Conservation (phyloP, 1,140 invertebrate species). For the Drosophila bipectinata region DNA sequence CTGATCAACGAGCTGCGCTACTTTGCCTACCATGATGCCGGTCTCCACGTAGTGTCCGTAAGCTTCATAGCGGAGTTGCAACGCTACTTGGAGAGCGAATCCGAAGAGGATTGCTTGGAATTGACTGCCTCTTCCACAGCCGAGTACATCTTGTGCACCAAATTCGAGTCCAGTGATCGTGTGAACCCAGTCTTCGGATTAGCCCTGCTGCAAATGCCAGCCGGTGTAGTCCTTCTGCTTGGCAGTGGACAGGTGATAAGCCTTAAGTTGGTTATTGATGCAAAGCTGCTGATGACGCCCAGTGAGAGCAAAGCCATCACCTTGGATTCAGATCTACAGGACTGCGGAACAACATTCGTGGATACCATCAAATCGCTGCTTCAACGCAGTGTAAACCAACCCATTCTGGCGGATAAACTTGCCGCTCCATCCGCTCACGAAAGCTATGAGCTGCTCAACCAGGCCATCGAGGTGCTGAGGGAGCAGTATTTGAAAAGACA, state of each 20-base stretch:
- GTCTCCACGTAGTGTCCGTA: constrained; percentile 91
- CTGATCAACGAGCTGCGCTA: constrained; percentile 88
- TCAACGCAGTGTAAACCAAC: constrained; percentile 89
- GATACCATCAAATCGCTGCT: constrained; percentile 89
- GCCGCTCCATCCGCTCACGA: constrained; percentile 87
- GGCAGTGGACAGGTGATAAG: constrained; percentile 86
- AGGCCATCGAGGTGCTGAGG: constrained; percentile 89
- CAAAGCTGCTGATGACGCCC: constrained; percentile 67
- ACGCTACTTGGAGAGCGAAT: constrained; percentile 86
- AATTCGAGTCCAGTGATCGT: constrained; percentile 77
- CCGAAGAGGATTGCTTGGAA: constrained; percentile 47
- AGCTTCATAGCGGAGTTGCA: constrained; percentile 89
- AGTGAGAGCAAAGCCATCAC: constrained; percentile 16
- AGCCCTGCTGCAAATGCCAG: constrained; percentile 86
- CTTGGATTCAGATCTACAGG: constrained; percentile 17
- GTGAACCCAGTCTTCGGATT: constrained; percentile 87
- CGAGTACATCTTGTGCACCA: constrained; percentile 89
- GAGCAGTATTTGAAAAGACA: constrained; percentile 90
- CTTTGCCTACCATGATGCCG: constrained; percentile 93
- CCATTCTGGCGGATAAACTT: constrained; percentile 88
- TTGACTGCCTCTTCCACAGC: constrained; percentile 80
- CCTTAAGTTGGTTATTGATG: constrained; percentile 82
- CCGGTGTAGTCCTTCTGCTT: constrained; percentile 86
- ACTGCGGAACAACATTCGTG: constrained; percentile 87
- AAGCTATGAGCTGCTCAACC: constrained; percentile 89